Percentiles rank a stretch among this genome's conserved stretches.
These are phyloP conservation scores for Lepilemur septentrionalis DNA, from an alignment of 2,797 vertebrate species.

Conservation along the genomic window DNA sequence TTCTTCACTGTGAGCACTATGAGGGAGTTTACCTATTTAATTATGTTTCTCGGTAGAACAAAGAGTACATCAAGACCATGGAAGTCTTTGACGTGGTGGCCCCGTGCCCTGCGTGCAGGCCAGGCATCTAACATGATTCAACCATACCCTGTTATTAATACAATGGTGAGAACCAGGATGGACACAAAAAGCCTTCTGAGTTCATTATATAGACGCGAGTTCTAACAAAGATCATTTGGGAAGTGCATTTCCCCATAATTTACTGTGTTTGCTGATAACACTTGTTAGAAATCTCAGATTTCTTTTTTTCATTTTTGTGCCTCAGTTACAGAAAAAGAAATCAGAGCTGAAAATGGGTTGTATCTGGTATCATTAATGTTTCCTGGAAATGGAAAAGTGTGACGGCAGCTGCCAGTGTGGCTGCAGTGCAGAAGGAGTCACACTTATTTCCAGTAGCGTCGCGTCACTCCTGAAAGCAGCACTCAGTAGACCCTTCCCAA, in stretches of 20 bases:
- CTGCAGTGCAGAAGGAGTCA: conserved; percentile 64
- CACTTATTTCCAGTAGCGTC: conserved; percentile 64
- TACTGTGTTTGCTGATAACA: conserved; percentile 38
- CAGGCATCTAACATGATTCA: conserved; percentile 68
- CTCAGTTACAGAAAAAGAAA: conserved; percentile 18
- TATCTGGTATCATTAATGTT: conserved; percentile 69
- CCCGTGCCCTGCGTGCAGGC: conserved; percentile 12
- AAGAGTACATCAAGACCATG: conserved; percentile 35
- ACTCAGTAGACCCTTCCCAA: conserved; percentile 65
- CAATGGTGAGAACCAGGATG: conserved; percentile 29
- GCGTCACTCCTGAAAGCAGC: conserved; percentile 68
- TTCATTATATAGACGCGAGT: conserved; percentile 53
- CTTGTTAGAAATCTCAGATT: conserved; percentile 55
- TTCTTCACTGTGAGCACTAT: not conserved
- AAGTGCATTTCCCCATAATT: not conserved
- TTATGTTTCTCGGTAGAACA: conserved; percentile 69
- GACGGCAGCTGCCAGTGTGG: conserved; percentile 71
- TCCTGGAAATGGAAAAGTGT: conserved; percentile 63
- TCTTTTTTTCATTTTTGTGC: conserved; percentile 64
- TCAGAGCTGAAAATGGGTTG: conserved; percentile 64
- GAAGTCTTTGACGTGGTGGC: conserved; percentile 34
- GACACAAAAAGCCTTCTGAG: conserved; percentile 47
- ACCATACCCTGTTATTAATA: not conserved
- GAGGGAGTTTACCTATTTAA: conserved; percentile 43
- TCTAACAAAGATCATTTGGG: not conserved